phyloP scores from a whole-genome alignment of 2,113 vertebrate species.

The Stigmatopora argus region DNA sequence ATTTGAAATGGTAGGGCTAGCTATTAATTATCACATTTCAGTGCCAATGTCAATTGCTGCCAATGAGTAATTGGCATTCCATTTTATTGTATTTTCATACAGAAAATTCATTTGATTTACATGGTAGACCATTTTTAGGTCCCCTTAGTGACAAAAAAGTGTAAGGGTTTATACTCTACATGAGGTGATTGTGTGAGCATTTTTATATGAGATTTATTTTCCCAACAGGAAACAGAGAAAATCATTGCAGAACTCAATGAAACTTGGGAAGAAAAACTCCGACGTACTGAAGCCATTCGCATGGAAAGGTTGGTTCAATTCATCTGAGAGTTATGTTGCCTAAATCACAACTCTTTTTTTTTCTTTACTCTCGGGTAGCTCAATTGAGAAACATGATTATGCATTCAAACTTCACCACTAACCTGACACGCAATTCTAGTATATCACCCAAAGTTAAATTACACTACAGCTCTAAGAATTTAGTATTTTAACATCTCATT shows the following conservation, averaged over 20 bases:
- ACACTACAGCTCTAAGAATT: too few species aligned
- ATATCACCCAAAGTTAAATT: too few species aligned
- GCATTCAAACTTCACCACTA: too few species aligned
- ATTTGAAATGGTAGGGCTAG: too few species aligned
- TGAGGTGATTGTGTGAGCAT: not conserved
- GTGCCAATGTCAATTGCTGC: too few species aligned
- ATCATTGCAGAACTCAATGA: constrained; percentile 97
- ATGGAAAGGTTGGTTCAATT: constrained; percentile 82
- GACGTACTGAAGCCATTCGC: constrained; percentile 90
- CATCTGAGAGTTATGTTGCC: not conserved
- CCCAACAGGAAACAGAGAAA: constrained; percentile 89
- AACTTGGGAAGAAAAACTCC: constrained; percentile 96
- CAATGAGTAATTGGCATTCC: too few species aligned
- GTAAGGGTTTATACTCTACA: not conserved
- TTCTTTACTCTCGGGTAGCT: not conserved
- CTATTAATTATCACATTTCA: too few species aligned
- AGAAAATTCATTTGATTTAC: too few species aligned
- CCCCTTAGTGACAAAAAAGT: too few species aligned
- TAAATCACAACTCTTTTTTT: not conserved
- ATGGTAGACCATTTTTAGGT: not conserved
- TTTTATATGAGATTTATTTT: not conserved
- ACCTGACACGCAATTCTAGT: too few species aligned
- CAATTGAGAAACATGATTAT: not conserved
- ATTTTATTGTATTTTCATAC: too few species aligned
- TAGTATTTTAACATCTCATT: too few species aligned